Base-by-base conservation (phyloP, 2,888 invertebrate genomes). In the Hemistola chrysoprasaria region DNA sequence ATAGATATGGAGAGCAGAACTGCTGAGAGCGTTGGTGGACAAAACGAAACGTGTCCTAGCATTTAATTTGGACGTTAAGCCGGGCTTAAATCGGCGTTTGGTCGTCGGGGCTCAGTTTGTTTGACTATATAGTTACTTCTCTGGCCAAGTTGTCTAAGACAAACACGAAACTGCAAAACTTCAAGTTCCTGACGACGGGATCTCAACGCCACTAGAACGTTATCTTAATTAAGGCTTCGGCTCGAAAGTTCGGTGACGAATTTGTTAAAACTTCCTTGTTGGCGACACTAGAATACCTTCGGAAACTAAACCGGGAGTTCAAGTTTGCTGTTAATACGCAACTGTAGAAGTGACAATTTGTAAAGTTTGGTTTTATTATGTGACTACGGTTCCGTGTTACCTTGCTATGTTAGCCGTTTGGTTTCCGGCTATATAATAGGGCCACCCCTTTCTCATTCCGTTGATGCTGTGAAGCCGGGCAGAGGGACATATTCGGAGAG, bases 161-260 rank as follows among this genome's bases (percentile, higher is more conserved):
- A 84, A 85, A 84, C 77, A 80, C 64, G 68, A 72, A 79, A 81
- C 78, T 77, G 69, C 69, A 70, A 69, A 78, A 80, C 72, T 83
- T 70, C 47, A 56, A 67, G 65, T 59, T 62, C 62, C 48, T 24
- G 33, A 41, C 47, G 56, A 56, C 62, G 62, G 60, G 56, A 50
- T 57, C 65, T 59, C 51, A 60, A 65, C 71, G 64, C 68, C 64
- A 64, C 38, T 49, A 72, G 59, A 60, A 65, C 72, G 69, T 71
- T 75, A 75, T 80, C 80, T 82, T 81, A 80, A 82, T 81, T 80
- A 77, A 79, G 68, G 62, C 68, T 71, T 64, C 51, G 55, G 55
- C 62, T 55, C 25, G 39, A 54, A 71, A 78, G 65, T 72, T 78
- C 25, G 52, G 65, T 70, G 72, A 71, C 67, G 69, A 71, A 73